Evolutionary conservation across 2,797 vertebrate species (phyloP).

Genomic region (Podarcis siculus): DNA sequence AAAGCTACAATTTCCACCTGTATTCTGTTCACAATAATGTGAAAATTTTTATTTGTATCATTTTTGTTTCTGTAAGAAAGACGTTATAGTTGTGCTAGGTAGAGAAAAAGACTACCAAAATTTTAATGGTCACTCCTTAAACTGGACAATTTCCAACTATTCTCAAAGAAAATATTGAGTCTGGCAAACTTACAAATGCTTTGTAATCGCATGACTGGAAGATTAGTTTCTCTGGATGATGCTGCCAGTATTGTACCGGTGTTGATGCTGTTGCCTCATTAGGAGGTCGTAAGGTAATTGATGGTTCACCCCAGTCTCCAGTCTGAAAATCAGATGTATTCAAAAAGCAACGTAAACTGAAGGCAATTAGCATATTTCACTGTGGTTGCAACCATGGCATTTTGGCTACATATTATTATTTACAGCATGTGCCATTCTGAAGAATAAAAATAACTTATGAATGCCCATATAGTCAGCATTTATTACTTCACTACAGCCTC

Average conservation of each 20-base stretch:
- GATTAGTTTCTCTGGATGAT: constrained; percentile 99
- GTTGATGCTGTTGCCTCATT: constrained; percentile 98
- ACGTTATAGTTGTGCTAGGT: neutral
- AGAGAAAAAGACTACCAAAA: neutral
- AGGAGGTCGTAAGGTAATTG: constrained; percentile 94
- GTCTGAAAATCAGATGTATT: constrained; percentile 87
- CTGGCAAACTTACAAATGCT: constrained; percentile 91
- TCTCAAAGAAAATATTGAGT: constrained; percentile 20
- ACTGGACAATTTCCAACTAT: constrained; percentile 11
- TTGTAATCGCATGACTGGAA: constrained; percentile 99
- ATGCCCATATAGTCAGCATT: constrained; percentile 33
- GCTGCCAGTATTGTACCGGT: constrained; percentile 98
- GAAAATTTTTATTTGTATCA: constrained; percentile 15
- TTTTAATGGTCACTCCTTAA: neutral
- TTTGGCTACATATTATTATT: constrained; percentile 41
- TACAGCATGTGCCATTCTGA: constrained; percentile 23
- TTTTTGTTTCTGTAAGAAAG: neutral
- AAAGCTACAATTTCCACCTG: constrained; percentile 31
- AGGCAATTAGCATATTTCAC: constrained; percentile 3
- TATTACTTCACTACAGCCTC: neutral
- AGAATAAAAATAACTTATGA: constrained; percentile 50
- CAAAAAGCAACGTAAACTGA: constrained; percentile 65
- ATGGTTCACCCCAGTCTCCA: constrained; percentile 98
- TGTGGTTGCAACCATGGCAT: constrained; percentile 31
- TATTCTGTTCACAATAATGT: constrained; percentile 24